These are phyloP conservation scores for Pseudanteris insignis DNA, from an alignment of 2,888 invertebrate species.

Conservation along the genomic window DNA sequence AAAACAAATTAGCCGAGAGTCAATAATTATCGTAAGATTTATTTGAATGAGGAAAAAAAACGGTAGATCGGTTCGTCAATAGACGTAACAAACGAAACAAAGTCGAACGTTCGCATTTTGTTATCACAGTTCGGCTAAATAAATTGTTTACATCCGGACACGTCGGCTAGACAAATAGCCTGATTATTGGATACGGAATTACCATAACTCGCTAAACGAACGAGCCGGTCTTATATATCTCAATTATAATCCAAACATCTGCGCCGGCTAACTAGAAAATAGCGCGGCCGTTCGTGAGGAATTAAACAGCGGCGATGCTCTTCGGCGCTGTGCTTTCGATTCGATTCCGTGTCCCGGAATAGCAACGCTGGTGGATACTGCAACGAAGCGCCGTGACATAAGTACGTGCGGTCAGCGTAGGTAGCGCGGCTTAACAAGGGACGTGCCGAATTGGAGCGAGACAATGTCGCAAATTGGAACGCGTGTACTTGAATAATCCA, in stretches of 20 bases:
- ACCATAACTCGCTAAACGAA: constrained; percentile 17
- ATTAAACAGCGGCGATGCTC: constrained; percentile 21
- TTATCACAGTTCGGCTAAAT: no score
- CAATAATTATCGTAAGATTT: no score
- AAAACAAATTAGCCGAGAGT: no score
- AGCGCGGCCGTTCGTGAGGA: constrained; percentile 20
- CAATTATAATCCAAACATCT: constrained; percentile 31
- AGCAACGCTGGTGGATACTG: constrained; percentile 19
- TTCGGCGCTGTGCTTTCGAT: constrained; percentile 22
- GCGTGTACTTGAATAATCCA: constrained; percentile 27
- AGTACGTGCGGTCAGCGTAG: constrained; percentile 37
- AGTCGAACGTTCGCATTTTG: no score
- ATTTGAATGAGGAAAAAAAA: no score
- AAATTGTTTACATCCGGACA: not conserved
- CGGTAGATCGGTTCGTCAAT: no score
- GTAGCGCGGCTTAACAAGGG: constrained; percentile 30
- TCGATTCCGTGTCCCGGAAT: constrained; percentile 28
- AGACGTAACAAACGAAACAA: no score
- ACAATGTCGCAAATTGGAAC: constrained; percentile 37
- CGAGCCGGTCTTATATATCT: constrained; percentile 15
- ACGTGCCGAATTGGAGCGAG: constrained; percentile 41
- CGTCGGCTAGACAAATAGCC: constrained; percentile 3
- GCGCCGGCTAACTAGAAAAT: constrained; percentile 23
- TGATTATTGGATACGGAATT: constrained; percentile 13
- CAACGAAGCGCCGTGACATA: constrained; percentile 13